Evolutionary conservation across 2,797 vertebrate genomes (phyloP), one percentile per base, ranked within the genome.

Genomic region (Sebastes iracundus): DNA sequence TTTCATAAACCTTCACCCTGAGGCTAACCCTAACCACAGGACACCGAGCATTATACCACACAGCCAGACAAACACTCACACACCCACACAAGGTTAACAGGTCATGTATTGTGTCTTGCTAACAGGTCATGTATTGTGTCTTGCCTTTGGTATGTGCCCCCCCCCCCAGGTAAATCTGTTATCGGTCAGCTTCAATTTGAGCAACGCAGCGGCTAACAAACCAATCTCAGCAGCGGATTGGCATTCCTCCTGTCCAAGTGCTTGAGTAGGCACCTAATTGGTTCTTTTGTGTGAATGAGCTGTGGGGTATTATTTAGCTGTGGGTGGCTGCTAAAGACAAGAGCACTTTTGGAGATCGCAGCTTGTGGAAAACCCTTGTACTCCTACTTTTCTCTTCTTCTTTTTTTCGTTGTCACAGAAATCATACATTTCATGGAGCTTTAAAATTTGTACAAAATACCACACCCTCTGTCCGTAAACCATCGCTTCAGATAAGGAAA

Each of bases 241-340:
- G n/a, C 72, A 84, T 86, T 84, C 76, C 87, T 84, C 56, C 70
- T 70, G 83, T 83, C 80, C 61, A 7, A 56, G 42, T 4, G 72
- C 52, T 35, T 5, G 33, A 73, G 72, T 1, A 4, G 53, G 42
- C 22, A 7, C 14, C 78, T 83, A 83, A 83, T 79, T 74, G 83
- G 72, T 30, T 67, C 49, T 66, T 78, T 74, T 79, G 81, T 83
- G 55, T 20, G 59, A 22, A 3, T 12, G 75, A 81, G 75, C 61
- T 35, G 75, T 38, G 25, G 53, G 53, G 2, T 53, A 0, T 74
- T 56, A 22, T 72, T 22, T 7, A 27, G 22, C 25, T 23, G 75
- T 75, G 63, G 77, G 78, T 38, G 77, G 81, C 52, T 49, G 66
- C 38, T 55, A 2, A 13, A 55, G n/a, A 58, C 52, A 28, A 33